These are phyloP conservation scores for Galeopterus variegatus DNA, from an alignment of 2,113 vertebrate genomes.

Conservation along the genomic window DNA sequence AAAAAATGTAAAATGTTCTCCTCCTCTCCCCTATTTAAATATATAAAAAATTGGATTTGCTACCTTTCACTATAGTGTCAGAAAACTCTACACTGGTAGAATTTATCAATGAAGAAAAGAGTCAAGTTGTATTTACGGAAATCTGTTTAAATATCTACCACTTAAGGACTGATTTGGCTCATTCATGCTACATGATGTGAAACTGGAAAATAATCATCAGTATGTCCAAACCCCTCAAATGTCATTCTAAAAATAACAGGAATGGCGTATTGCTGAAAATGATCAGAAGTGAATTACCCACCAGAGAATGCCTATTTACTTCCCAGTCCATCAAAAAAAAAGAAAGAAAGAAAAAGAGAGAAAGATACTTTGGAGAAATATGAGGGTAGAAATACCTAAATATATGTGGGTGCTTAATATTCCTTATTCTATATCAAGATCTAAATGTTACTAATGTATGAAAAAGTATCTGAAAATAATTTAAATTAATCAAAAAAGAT, in stretches of 20 bases:
- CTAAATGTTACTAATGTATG: not conserved
- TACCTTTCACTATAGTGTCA: not conserved
- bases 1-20: not conserved
- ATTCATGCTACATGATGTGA: slow-evolving; percentile 20
- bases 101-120: slow-evolving; percentile 4
- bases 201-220: slow-evolving; percentile 34
- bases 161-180: slow-evolving; percentile 12
- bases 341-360: too few species aligned
- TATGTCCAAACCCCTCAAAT: slow-evolving; percentile 6
- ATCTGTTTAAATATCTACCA: slow-evolving; percentile 9
- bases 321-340: not conserved
- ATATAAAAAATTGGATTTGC: not conserved
- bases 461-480: not conserved
- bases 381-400: not conserved
- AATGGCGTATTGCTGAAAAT: slow-evolving; percentile 6
- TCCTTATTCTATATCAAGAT: not conserved
- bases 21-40: not conserved
- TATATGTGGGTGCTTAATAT: not conserved
- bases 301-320: not conserved
- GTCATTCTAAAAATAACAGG: slow-evolving; percentile 55
- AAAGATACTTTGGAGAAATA: not conserved
- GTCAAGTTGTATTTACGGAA: not conserved
- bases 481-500: not conserved
- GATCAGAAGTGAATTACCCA: not conserved
- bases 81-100: slow-evolving; percentile 6